Evolutionary conservation across 2,888 invertebrate species (phyloP).

Genomic region (Parnassius orleans): DNA sequence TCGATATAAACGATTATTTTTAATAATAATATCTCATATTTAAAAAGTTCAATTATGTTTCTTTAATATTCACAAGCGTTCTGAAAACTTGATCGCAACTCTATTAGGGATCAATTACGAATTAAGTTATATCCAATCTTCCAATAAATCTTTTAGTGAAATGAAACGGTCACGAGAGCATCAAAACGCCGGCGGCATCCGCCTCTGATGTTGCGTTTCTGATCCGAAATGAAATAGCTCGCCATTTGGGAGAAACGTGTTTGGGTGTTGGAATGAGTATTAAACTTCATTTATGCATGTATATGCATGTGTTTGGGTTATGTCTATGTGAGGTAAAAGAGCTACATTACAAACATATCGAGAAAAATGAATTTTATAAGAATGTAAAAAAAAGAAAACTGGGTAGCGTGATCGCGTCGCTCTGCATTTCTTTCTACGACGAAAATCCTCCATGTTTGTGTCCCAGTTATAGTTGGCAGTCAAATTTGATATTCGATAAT

Average conservation of each 20-base stretch:
- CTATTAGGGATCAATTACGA: constrained; percentile 13
- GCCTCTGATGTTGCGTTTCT: constrained; percentile 19
- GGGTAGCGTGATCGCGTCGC: too few relatives aligned
- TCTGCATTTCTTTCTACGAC: too few relatives aligned
- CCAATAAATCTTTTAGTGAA: constrained; percentile 19
- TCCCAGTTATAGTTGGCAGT: too few relatives aligned
- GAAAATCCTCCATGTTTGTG: too few relatives aligned
- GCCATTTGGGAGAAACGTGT: constrained; percentile 21
- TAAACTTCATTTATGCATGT: constrained; percentile 3
- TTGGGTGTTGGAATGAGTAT: constrained; percentile 18
- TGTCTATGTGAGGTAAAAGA: background rate
- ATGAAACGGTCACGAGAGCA: constrained; percentile 19
- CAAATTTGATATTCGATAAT: too few relatives aligned
- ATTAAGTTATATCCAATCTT: constrained; percentile 18
- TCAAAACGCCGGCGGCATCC: constrained; percentile 19
- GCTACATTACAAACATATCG: background rate
- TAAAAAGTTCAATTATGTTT: background rate
- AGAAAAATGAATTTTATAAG: too few relatives aligned
- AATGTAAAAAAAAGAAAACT: too few relatives aligned
- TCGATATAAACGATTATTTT: too few relatives aligned
- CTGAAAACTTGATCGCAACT: background rate
- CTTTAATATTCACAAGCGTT: background rate
- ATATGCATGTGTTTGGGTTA: background rate
- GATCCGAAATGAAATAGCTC: constrained; percentile 20
- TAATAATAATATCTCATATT: too few relatives aligned